phyloP scores from a whole-genome alignment of 23 tunicate genomes.

The Styela clava region DNA sequence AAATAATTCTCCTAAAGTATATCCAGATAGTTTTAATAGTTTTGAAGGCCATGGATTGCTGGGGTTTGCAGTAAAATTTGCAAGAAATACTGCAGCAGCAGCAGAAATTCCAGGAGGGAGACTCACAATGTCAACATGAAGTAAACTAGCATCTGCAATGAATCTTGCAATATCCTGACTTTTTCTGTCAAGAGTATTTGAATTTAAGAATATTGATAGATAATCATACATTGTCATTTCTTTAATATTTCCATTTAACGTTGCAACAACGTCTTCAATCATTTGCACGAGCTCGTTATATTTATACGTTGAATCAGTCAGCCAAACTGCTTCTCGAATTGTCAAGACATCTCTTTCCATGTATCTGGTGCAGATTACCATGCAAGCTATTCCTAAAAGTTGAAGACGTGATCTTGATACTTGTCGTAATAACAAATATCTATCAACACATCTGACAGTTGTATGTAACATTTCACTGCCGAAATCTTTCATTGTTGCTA shows the following conservation, averaged over 20 bases:
- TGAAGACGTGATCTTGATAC: neutral
- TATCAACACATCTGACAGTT: slow-evolving; percentile 15
- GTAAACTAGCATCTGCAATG: slow-evolving; percentile 12
- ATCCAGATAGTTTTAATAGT: neutral
- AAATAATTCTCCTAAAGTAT: neutral
- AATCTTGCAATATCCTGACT: neutral
- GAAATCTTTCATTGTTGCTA: slow-evolving; percentile 22
- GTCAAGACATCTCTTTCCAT: slow-evolving; percentile 26
- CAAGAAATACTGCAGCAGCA: neutral
- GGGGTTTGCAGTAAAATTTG: neutral
- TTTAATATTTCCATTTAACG: slow-evolving; percentile 16
- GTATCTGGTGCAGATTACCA: slow-evolving; percentile 27
- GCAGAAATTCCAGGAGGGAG: neutral
- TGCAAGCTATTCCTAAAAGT: slow-evolving; percentile 27
- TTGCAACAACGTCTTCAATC: slow-evolving; percentile 18
- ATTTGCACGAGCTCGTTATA: slow-evolving; percentile 12
- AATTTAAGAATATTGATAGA: neutral
- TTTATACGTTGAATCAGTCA: neutral
- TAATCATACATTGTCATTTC: neutral
- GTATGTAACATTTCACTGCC: slow-evolving; percentile 2
- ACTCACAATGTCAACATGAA: slow-evolving; percentile 7
- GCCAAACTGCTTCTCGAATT: slow-evolving; percentile 21
- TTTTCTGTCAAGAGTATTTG: neutral
- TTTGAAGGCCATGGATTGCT: slow-evolving; percentile 1
- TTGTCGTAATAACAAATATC: neutral